phyloP scores from a whole-genome alignment of 2,888 invertebrate genomes.

The Harpalus rufipes region DNA sequence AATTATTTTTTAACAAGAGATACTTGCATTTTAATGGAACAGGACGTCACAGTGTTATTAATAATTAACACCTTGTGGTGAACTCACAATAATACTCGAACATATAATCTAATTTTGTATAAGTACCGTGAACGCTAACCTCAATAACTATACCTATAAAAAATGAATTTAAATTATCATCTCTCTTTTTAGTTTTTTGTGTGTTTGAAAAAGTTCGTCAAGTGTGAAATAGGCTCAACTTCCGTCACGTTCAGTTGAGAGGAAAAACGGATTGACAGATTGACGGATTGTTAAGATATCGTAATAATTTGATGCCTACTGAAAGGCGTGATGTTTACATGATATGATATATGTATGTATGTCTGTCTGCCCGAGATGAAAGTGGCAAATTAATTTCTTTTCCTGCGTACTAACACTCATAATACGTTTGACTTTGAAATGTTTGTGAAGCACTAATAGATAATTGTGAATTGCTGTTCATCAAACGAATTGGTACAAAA shows the following conservation, averaged over 20 bases:
- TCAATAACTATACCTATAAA: background rate
- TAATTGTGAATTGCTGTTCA: background rate
- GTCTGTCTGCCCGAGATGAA: constrained; percentile 20
- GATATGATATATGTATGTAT: constrained; percentile 34
- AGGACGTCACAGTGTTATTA: too few species aligned
- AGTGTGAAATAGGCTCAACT: constrained; percentile 28
- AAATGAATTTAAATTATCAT: background rate
- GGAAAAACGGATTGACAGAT: constrained; percentile 31
- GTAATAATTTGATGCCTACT: constrained; percentile 43
- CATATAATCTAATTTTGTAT: too few species aligned
- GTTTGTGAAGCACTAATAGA: background rate
- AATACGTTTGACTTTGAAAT: constrained; percentile 1
- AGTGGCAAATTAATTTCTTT: constrained; percentile 38
- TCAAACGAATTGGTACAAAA: too few species aligned
- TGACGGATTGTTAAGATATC: constrained; percentile 50
- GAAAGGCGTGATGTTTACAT: constrained; percentile 41
- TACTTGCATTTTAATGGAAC: too few species aligned
- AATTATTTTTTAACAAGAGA: too few species aligned
- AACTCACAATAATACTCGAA: too few species aligned
- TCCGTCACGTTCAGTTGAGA: constrained; percentile 26
- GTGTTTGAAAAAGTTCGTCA: background rate
- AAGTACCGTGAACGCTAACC: background rate
- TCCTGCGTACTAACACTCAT: background rate
- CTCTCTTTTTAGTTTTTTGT: background rate
- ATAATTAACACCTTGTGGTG: too few species aligned